Conservation (phyloP, 1,140 invertebrate genomes). For the Saccostrea cuccullata region DNA sequence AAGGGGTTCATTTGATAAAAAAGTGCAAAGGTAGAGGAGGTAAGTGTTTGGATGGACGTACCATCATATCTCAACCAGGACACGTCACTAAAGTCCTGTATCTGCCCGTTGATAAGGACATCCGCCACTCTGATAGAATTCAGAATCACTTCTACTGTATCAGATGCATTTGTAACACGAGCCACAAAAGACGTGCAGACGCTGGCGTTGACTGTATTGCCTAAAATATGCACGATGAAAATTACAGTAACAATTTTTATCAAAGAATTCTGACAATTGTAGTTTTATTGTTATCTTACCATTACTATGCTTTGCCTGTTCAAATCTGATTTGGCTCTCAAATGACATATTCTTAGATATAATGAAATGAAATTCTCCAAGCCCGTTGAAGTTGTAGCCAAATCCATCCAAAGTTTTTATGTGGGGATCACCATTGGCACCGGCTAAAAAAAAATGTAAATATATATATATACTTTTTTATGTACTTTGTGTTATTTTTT, state of each 20-base stretch:
- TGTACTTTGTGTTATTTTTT: too few species aligned
- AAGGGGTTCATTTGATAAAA: too few species aligned
- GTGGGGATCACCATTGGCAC: constrained; percentile 58
- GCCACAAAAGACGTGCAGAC: constrained; percentile 46
- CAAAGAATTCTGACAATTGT: too few species aligned
- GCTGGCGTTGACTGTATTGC: background rate
- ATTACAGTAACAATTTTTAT: background rate
- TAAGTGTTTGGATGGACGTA: background rate
- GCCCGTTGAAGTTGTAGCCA: constrained; percentile 63
- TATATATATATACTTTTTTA: too few species aligned
- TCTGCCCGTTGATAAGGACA: constrained; percentile 37
- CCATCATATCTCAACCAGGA: background rate
- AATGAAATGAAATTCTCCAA: constrained; percentile 57
- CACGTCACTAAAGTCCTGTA: background rate
- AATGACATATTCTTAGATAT: background rate
- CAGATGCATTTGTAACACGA: background rate
- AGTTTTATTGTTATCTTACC: background rate
- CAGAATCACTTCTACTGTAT: constrained; percentile 45
- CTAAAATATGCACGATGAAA: background rate
- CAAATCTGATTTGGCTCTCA: constrained; percentile 23
- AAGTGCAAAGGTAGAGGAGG: too few species aligned
- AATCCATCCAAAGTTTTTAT: constrained; percentile 59
- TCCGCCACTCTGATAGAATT: constrained; percentile 49
- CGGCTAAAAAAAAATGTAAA: constrained; percentile 27
- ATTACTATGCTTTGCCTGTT: background rate